Base-by-base conservation (phyloP, 2,113 vertebrate species). In the Amazona guildingii region DNA sequence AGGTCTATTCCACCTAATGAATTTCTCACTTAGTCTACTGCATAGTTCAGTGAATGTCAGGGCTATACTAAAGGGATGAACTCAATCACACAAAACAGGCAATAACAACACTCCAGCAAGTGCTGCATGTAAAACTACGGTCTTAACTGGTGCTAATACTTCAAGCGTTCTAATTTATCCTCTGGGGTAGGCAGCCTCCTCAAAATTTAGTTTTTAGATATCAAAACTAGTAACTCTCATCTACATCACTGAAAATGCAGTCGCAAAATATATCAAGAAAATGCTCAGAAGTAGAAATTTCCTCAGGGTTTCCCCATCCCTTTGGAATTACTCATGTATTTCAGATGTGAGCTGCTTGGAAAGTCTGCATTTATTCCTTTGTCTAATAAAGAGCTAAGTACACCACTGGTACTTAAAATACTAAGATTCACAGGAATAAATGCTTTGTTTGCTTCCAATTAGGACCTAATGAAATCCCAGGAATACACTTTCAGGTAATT, bases 381-480 rank as follows among this genome's bases (percentile, higher is more conserved):
- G 92, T 78, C 85, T 94, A 1, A 28, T 1, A 11, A 59, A 18
- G 27, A 2, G 25, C 90, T 73, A n/a, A 91, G 83, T 72, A 46
- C 85, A 88, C 43, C 51, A 14, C 39, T n/a, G 73, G 5, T 21
- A 18, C 39, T 70, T 41, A 41, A 96, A 94, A 93, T 33, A 57
- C 41, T 21, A 25, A 86, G 76, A 95, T 79, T 62, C 86, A 87
- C 79, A 95, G 62, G 74, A 89, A 79, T 63, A 87, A 80, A 79
- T 63, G 75, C 62, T 96, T 82, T 84, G 62, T 79, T 95, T 94
- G 86, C 84, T 77, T 72, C 78, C 94, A 93, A 69, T 93, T 86
- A 96, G 77, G 67, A 84, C 67, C 92, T 94, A 57, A 94, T 93
- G 94, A 95, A 96, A 94, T 57, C 90, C 90, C 80, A 15, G 88